Percentiles rank a stretch among this genome's conserved stretches.
Evolutionary conservation across 2,113 vertebrate species (phyloP).

Genomic region (Nerophis ophidion): DNA sequence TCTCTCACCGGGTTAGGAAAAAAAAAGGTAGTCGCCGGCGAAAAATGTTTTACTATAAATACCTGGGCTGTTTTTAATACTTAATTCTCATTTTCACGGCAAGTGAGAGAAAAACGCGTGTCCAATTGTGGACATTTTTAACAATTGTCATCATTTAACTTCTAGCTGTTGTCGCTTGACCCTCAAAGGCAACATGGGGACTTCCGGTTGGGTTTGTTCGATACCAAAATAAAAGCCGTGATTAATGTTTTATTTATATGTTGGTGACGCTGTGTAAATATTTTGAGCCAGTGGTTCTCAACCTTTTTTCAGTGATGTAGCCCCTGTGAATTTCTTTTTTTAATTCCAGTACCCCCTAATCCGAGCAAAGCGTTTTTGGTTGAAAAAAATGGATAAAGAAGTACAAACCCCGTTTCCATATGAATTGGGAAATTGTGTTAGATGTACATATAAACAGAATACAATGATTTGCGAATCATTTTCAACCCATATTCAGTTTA

Average conservation of each 20-base stretch:
- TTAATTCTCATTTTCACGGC: conserved; percentile 6
- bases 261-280: not conserved
- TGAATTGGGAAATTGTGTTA: no score
- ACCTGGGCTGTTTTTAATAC: conserved; percentile 6
- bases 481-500: no score
- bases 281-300: no score
- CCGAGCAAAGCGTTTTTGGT: no score
- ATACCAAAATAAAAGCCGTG: conserved; percentile 42
- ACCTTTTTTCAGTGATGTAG: no score
- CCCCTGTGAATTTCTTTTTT: no score
- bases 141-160: not conserved
- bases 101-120: not conserved
- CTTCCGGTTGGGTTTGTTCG: conserved; percentile 43
- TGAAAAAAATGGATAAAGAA: no score
- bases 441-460: no score
- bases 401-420: no score
- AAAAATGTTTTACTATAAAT: conserved; percentile 25
- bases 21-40: conserved; percentile 33
- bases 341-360: no score
- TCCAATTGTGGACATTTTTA: not conserved
- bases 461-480: no score
- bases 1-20: conserved; percentile 36
- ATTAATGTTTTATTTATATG: not conserved
- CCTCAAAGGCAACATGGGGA: not conserved
- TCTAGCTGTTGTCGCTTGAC: conserved; percentile 29